phyloP scores from a whole-genome alignment of 2,888 invertebrate species.

The Neoitamus cyanurus region DNA sequence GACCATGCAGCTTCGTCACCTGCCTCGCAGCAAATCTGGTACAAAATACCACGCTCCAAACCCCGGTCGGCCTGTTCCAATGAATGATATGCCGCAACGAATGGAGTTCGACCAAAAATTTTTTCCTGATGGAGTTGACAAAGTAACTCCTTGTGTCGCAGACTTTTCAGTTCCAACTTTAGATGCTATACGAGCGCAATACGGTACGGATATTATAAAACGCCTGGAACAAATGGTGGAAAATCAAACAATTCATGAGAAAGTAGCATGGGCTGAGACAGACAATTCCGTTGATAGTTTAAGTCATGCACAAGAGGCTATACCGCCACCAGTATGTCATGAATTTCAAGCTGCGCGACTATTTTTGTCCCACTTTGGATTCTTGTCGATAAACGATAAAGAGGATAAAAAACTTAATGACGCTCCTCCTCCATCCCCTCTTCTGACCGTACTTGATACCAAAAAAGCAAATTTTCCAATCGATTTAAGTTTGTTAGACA shows the following conservation, averaged over 20 bases:
- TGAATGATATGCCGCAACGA: slow-evolving; percentile 74
- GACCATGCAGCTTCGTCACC: slow-evolving; percentile 88
- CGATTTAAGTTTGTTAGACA: slow-evolving; percentile 86
- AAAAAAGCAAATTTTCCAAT: slow-evolving; percentile 74
- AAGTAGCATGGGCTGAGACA: slow-evolving; percentile 68
- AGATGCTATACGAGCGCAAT: slow-evolving; percentile 77
- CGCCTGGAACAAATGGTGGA: slow-evolving; percentile 79
- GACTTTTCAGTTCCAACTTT: slow-evolving; percentile 91
- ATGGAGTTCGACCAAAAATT: slow-evolving; percentile 78
- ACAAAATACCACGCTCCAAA: slow-evolving; percentile 70
- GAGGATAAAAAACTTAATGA: slow-evolving; percentile 64
- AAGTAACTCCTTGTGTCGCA: slow-evolving; percentile 84
- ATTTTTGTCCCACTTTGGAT: slow-evolving; percentile 95
- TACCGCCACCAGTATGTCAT: slow-evolving; percentile 83
- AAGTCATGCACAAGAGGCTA: slow-evolving; percentile 76
- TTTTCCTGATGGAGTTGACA: slow-evolving; percentile 83
- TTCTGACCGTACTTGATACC: slow-evolving; percentile 63
- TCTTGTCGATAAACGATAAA: slow-evolving; percentile 73
- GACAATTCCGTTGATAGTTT: slow-evolving; percentile 64
- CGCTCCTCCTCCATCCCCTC: slow-evolving; percentile 59
- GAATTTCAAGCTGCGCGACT: slow-evolving; percentile 96
- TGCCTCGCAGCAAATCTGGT: slow-evolving; percentile 84
- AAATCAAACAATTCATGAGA: slow-evolving; percentile 74
- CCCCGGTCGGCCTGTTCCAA: slow-evolving; percentile 79
- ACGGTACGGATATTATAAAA: slow-evolving; percentile 67